A percentile compares a stretch with the other conserved stretches of the same genome.
phyloP scores from a whole-genome alignment of 2,113 vertebrate species.

The Notiomystis cincta region DNA sequence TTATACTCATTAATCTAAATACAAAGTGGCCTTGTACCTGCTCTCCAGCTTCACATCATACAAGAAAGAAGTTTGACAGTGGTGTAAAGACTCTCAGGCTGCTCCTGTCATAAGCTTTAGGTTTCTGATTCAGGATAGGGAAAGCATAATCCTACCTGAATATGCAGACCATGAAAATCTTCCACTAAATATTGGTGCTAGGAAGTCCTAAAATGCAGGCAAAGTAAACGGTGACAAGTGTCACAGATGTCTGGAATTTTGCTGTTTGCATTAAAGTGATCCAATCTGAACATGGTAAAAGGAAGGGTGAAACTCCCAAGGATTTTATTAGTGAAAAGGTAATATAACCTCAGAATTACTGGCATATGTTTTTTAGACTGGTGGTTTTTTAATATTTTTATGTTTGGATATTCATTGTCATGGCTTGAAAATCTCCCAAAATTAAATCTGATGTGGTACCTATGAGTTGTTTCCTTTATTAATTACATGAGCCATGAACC shows the following conservation, averaged over 20 bases:
- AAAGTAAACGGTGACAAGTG: neutral
- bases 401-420: rapidly evolving
- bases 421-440: neutral
- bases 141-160: neutral
- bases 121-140: neutral
- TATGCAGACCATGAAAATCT: neutral
- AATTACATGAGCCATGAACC: neutral
- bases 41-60: neutral
- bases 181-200: neutral
- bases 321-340: neutral
- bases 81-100: neutral
- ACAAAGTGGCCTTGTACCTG: neutral
- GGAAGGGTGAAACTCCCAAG: neutral
- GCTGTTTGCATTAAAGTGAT: neutral
- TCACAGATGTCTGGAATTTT: neutral
- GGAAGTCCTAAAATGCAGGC: neutral
- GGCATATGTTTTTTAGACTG: neutral
- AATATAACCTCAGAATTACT: neutral
- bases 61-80: neutral
- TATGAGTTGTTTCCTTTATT: neutral
- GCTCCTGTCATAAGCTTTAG: neutral
- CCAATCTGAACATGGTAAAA: neutral
- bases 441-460: neutral
- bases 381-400: neutral
- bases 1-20: neutral